Base-by-base conservation (phyloP, 1,140 invertebrate genomes). In the Nasonia vitripennis region DNA sequence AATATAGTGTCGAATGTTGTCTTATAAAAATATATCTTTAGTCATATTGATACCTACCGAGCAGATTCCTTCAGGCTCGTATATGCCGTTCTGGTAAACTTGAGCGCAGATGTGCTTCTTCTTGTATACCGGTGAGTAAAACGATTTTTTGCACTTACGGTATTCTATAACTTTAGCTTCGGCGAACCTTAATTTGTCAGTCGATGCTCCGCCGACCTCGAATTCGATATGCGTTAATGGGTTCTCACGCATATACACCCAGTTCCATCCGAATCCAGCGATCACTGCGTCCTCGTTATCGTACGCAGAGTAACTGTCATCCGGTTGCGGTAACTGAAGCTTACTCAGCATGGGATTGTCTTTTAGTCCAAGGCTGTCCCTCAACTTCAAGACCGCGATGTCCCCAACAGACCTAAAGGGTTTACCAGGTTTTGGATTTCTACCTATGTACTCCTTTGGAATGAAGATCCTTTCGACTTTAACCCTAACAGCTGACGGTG, bases 241-340 rank as follows among this genome's bases (percentile, higher is more conserved):
- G 45, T 77, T 2, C 12, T 37, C 37, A 6, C 0, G 9, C 10
- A 45, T 34, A 6, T 77, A 14, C 12, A 77, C 41, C 37, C 37
- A 37, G 74, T 17, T 77, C 74, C 23, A 41, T 14, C 74, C 74
- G 10, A 41, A 77, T 17, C 74, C 74, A 77, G 31, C n/a, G 14
- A 77, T 23, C 2, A 23, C n/a, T 5, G 37, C 74, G 34, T 37
- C 37, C 17, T 17, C 4, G 2, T 34, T 34, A 6, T 31, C 74
- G 41, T 45, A 45, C 7, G 41, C 41, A 45, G 7, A 45, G 17
- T 41, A 77, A 31, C 1, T 41, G 17, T 12, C 14, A 41, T 31
- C 4, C 10, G 14, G 7, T 9, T 27, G 10, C 9, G 77, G 77
- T 12, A 78, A 23, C 5, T 78, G 4, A 2, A 78, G 10, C 27